A percentile compares a stretch with the other conserved stretches of the same genome.
Conservation (phyloP, 2,113 vertebrate genomes). For the Ariopsis seemanni region DNA sequence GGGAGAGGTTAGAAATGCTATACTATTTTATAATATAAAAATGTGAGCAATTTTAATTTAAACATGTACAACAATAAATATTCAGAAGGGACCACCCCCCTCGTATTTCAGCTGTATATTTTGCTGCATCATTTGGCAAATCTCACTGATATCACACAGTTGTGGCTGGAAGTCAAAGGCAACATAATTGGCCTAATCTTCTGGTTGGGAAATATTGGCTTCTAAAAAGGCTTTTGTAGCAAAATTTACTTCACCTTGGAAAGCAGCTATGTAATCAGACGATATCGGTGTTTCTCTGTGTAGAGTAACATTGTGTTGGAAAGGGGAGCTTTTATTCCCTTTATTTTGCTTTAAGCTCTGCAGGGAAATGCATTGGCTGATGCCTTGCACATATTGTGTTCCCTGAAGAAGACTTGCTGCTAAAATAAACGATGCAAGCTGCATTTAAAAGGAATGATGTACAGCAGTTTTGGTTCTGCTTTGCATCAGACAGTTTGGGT, state of each 20-base stretch:
- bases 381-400: not conserved
- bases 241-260: not conserved
- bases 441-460: not conserved
- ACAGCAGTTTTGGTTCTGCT: slow-evolving; percentile 72
- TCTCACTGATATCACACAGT: not conserved
- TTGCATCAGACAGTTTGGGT: slow-evolving; percentile 48
- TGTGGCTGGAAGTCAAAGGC: not conserved
- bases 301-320: not conserved
- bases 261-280: not conserved
- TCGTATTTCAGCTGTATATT: not conserved
- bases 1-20: not conserved
- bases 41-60: no score
- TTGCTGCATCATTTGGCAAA: not conserved
- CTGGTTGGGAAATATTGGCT: not conserved
- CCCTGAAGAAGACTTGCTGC: not conserved
- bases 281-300: not conserved
- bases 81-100: not conserved
- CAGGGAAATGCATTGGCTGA: not conserved
- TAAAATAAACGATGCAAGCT: slow-evolving; percentile 27
- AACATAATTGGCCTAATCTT: not conserved
- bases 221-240: not conserved
- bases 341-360: slow-evolving; percentile 3
- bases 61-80: no score
- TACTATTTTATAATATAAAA: no score
- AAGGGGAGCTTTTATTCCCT: not conserved